Percentiles rank a stretch among this genome's conserved stretches.
phyloP scores from a whole-genome alignment of 2,113 vertebrate genomes.

The Lepus europaeus region DNA sequence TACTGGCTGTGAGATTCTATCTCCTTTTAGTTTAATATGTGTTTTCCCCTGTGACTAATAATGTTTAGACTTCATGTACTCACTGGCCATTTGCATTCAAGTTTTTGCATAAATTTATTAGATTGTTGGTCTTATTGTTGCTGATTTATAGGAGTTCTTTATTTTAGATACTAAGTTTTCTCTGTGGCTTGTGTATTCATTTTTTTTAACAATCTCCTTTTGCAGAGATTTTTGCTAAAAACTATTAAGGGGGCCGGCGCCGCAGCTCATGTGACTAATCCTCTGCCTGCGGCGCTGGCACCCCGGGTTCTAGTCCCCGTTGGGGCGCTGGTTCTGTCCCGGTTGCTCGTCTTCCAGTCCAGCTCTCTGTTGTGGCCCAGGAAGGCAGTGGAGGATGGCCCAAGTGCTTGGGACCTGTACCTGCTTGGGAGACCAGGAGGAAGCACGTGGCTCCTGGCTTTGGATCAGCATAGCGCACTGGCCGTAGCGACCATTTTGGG shows the following conservation, averaged over 20 bases:
- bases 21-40: not conserved
- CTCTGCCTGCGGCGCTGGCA: no score
- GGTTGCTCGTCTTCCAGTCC: no score
- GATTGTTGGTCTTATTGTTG: not conserved
- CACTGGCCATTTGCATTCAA: not conserved
- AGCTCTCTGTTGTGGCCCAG: no score
- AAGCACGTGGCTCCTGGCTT: no score
- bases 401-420: no score
- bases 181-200: not conserved
- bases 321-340: no score
- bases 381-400: no score
- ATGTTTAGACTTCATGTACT: not conserved
- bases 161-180: not conserved
- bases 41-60: not conserved
- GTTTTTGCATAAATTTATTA: constrained; percentile 25
- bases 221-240: not conserved
- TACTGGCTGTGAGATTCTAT: not conserved
- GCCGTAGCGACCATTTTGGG: no score
- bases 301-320: no score
- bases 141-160: not conserved
- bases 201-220: not conserved
- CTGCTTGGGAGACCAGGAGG: no score
- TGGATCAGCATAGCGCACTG: no score
- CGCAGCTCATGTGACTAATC: no score
- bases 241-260: not conserved